These are phyloP conservation scores for Whitmania pigra DNA, from an alignment of 1,140 invertebrate species.

Conservation along the genomic window DNA sequence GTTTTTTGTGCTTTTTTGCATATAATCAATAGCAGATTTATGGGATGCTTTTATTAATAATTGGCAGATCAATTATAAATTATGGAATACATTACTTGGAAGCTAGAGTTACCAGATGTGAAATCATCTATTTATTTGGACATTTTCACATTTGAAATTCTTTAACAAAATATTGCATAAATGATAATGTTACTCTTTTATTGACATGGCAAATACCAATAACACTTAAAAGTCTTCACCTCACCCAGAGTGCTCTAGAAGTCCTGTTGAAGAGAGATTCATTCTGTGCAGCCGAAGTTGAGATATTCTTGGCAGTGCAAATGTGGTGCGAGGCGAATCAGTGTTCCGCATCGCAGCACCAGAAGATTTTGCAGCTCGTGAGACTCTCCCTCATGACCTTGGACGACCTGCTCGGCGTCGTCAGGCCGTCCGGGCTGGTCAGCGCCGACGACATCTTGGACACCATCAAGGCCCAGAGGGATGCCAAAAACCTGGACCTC, in stretches of 20 bases:
- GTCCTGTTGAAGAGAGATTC: constrained; percentile 80
- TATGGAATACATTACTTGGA: no score
- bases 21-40: no score
- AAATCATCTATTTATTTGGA: no score
- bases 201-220: no score
- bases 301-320: constrained; percentile 79
- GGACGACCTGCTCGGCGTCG: constrained; percentile 70
- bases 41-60: no score
- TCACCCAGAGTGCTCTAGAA: constrained; percentile 36
- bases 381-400: constrained; percentile 54
- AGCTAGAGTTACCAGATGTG: no score
- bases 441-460: constrained; percentile 79
- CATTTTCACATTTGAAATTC: no score
- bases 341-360: not conserved
- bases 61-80: no score
- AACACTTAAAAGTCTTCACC: no score
- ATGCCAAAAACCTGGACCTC: constrained; percentile 60
- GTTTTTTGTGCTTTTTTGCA: no score
- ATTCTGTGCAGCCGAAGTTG: constrained; percentile 85
- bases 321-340: constrained; percentile 58
- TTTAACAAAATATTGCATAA: no score
- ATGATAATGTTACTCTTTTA: no score
- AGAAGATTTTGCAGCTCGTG: not conserved
- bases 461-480: constrained; percentile 70
- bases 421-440: constrained; percentile 70